Evolutionary conservation across 2,113 vertebrate species (phyloP).

Genomic region (Cricetomys ansorgei): DNA sequence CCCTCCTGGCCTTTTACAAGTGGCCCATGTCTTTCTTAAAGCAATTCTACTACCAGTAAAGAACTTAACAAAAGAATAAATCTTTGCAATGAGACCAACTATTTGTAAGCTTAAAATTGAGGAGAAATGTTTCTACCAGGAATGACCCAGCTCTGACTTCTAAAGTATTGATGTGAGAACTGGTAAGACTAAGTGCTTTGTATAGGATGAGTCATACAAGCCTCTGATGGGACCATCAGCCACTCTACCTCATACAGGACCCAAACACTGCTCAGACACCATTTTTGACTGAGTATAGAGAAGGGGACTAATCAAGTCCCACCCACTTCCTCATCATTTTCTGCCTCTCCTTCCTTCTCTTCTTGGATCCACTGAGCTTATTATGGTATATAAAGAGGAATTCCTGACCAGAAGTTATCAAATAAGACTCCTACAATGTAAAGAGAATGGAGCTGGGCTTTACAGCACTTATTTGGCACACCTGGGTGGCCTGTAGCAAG

Average conservation of each 20-base stretch:
- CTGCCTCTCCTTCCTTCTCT: background rate
- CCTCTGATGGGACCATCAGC: background rate
- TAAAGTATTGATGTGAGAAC: background rate
- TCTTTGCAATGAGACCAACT: background rate
- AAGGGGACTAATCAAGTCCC: conserved; percentile 27
- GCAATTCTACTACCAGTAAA: background rate
- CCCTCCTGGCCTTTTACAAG: background rate
- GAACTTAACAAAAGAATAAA: background rate
- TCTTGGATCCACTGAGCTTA: background rate
- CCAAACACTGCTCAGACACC: background rate
- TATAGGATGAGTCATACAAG: background rate
- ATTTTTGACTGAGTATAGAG: conserved; percentile 6
- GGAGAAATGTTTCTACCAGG: background rate
- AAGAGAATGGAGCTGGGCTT: background rate
- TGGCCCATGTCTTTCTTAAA: background rate
- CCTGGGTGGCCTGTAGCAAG: background rate
- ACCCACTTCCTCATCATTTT: background rate
- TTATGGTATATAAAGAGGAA: background rate
- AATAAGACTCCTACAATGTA: background rate
- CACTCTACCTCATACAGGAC: background rate
- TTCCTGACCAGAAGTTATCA: background rate
- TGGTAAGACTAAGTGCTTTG: background rate
- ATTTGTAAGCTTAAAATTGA: conserved; percentile 31
- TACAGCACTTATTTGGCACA: background rate
- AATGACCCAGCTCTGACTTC: conserved; percentile 12